phyloP scores from a whole-genome alignment of 2,113 vertebrate species.

The Pelvicachromis taeniatus region DNA sequence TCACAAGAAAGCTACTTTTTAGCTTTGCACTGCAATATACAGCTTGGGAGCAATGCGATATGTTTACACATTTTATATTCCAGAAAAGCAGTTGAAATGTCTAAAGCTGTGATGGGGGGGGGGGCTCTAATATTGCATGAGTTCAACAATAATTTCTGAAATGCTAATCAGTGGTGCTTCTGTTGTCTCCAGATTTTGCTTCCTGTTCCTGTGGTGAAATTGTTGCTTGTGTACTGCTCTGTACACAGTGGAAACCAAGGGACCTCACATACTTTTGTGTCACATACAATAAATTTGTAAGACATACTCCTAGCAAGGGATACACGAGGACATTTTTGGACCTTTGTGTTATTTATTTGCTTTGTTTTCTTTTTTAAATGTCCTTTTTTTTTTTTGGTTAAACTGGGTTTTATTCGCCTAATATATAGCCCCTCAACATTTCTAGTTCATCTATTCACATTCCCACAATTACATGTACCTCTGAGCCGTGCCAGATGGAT shows the following conservation, averaged over 20 bases:
- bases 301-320: slow-evolving; percentile 14
- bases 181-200: slow-evolving; percentile 9
- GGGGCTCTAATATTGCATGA: slow-evolving; percentile 23
- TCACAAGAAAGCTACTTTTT: not conserved
- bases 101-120: not conserved
- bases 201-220: slow-evolving; percentile 24
- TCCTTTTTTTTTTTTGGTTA: not conserved
- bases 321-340: slow-evolving; percentile 2
- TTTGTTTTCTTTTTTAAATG: not conserved
- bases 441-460: slow-evolving; percentile 1
- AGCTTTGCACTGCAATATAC: not conserved
- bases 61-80: slow-evolving; percentile 49
- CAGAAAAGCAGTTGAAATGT: not conserved
- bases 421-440: not conserved
- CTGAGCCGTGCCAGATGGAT: slow-evolving; percentile 39
- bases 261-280: slow-evolving; percentile 14
- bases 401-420: not conserved
- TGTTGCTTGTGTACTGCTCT: slow-evolving; percentile 19
- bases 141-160: not conserved
- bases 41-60: not conserved
- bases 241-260: slow-evolving; percentile 5
- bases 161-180: slow-evolving; percentile 34
- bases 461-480: slow-evolving; percentile 37
- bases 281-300: slow-evolving; percentile 45
- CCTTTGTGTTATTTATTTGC: not conserved